Base-by-base conservation (phyloP, 1,140 invertebrate species). In the Coptotermes formosanus region DNA sequence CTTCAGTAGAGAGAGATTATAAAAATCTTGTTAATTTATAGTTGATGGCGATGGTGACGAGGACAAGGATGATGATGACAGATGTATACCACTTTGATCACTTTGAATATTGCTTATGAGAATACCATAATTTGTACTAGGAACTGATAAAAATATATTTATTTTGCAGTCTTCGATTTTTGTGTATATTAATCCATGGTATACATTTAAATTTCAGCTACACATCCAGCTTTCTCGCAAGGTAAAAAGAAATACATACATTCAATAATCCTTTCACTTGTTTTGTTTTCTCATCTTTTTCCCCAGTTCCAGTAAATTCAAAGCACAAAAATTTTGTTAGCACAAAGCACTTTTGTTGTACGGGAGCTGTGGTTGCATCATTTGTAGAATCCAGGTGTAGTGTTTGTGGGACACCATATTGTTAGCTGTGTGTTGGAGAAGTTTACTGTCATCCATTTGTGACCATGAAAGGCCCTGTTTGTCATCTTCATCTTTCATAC, bases 221-320 rank as follows among this genome's bases (percentile, higher is more conserved):
- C 9, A n/a, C 64, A 75, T 75, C 6, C 64, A 30, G 64, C 64
- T 75, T 75, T 75, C 25, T 75, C n/a, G 7, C 64, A 75, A 75
- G 64, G 64, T 75, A 75, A 75, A 75, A 75, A 75, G n/a, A 75
- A 75, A 75, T 25, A 30, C 30, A n/a, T 75, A 25, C n/a, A 75
- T 75, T 75, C 25, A 30, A 3, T 75, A 16, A 14, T 75, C 64
- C n/a, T 30, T 75, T 64, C 12, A 30, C 8, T 25, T 75, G n/a
- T 75, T 3, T 75, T 75, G 19, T n/a, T 75, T 14, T 14, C 64
- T 75, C 55, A 7, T 59, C 8, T 30, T 6, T 75, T 75, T 16
- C 19, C 52, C 52, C 52, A 2, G n/a, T 75, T n/a, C 25, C 25
- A 25, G 25, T 25, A 30, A 75, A n/a, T 75, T 8, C n/a, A 16